Conservation (phyloP, 2,797 vertebrate genomes). For the Yasuhikotakia modesta region DNA sequence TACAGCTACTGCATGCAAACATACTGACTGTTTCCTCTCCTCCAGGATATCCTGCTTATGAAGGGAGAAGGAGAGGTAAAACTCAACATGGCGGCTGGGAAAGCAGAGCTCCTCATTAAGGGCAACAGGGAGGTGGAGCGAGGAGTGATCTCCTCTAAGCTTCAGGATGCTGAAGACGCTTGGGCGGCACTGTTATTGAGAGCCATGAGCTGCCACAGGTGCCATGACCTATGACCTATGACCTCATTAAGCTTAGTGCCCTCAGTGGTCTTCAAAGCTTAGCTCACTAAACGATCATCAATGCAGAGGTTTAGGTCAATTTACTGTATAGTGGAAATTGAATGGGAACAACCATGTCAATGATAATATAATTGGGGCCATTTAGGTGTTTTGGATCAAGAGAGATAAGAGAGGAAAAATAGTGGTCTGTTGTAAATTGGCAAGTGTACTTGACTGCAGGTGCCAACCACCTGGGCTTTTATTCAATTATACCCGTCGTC, state of each 20-base stretch:
- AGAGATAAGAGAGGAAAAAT: slow-evolving; percentile 19
- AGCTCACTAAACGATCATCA: background rate
- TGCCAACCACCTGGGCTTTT: slow-evolving; percentile 28
- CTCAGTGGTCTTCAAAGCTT: background rate
- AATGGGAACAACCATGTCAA: background rate
- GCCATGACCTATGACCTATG: slow-evolving; percentile 57
- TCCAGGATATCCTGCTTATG: slow-evolving; percentile 94
- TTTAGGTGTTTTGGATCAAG: slow-evolving; percentile 23
- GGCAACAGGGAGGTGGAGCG: slow-evolving; percentile 82
- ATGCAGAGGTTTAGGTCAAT: slow-evolving; percentile 10
- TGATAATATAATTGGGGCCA: slow-evolving; percentile 20
- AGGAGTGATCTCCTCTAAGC: slow-evolving; percentile 84
- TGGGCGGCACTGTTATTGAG: slow-evolving; percentile 87
- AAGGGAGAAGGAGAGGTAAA: slow-evolving; percentile 97
- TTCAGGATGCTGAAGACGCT: slow-evolving; percentile 85
- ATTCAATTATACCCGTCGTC: slow-evolving; percentile 25
- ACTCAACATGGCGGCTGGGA: slow-evolving; percentile 94
- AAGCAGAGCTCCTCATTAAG: slow-evolving; percentile 87
- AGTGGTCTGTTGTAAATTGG: slow-evolving; percentile 31
- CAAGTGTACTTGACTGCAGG: slow-evolving; percentile 42
- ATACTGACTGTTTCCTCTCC: slow-evolving; percentile 32
- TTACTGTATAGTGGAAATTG: background rate
- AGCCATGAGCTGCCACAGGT: slow-evolving; percentile 90
- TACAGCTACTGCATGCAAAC: slow-evolving; percentile 45
- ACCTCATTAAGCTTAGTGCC: background rate